Base-by-base conservation (phyloP, 2,113 vertebrate species). In the Lagopus leucura region DNA sequence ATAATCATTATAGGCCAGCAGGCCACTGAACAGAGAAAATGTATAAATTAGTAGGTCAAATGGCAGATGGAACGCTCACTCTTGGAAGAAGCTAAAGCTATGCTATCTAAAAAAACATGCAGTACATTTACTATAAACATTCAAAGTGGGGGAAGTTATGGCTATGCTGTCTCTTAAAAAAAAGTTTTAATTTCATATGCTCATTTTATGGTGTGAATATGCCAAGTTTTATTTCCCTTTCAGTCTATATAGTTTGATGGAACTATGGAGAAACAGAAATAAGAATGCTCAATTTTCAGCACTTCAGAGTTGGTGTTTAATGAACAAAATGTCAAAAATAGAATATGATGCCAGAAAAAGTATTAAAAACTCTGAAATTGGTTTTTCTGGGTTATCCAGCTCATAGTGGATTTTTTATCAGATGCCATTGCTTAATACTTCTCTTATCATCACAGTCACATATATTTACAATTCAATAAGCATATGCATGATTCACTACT, bases 391-490 rank as follows among this genome's bases (percentile, higher is more conserved):
- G 47, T 77, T 93, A 89, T 85, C 50, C 78, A 83, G 38, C 73
- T 92, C 82, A 83, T 89, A 65, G 52, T 74, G 89, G 86, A 88
- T 89, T 86, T 85, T 22, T 88, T 52, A 94, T 89, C 82, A 86
- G 69, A 89, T 88, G 84, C 78, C 82, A 86, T 91, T 77, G 72
- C 65, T 61, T 82, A 86, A 93, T 77, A 78, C 65, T 65, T 75
- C 40, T 88, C 69, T 80, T 92, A 86, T 30, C 87, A 91, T 91
- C 71, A 93, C 61, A 92, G 93, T 89, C 61, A 93, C 52, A 88
- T 66, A 85, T 85, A 92, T 83, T 96, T 91, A 95, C 91, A 90
- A 95, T 80, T 90, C 82, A 86, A 69, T 89, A 92, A 11, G 65
- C 61, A 48, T 75, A 94, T 64, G 34, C 67, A 92, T 92, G 76